Evolutionary conservation across 2,113 vertebrate species (phyloP).

Genomic region (Malurus alboscapulatus): DNA sequence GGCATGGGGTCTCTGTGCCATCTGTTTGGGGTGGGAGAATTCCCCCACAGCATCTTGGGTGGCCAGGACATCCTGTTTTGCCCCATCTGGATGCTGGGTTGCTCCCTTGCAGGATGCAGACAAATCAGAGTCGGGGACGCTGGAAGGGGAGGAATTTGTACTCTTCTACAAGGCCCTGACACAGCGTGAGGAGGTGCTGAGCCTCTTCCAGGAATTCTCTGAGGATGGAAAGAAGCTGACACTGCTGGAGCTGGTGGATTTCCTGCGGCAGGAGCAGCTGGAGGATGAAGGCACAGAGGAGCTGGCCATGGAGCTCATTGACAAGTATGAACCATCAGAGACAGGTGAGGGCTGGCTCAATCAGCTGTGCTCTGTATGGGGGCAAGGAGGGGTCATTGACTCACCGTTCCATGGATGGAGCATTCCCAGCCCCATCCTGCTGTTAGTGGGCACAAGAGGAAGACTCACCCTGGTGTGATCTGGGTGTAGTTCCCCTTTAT

Average conservation of each 20-base stretch:
- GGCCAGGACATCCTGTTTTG: background rate
- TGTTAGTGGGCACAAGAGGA: background rate
- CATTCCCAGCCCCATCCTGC: background rate
- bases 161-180: constrained; percentile 93
- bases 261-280: constrained; percentile 84
- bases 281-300: constrained; percentile 73
- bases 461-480: background rate
- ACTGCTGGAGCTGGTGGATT: constrained; percentile 86
- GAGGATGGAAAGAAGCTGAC: constrained; percentile 86
- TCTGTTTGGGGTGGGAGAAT: background rate
- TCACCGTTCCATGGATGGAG: background rate
- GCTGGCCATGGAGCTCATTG: constrained; percentile 83
- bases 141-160: constrained; percentile 91
- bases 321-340: constrained; percentile 85
- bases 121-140: constrained; percentile 77
- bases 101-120: constrained; percentile 82
- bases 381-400: background rate
- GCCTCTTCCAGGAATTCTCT: constrained; percentile 87
- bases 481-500: background rate
- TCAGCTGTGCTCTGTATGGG: background rate
- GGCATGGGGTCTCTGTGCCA: background rate
- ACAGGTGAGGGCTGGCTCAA: constrained; percentile 74
- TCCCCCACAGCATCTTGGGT: background rate
- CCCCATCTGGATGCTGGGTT: background rate
- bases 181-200: constrained; percentile 84